phyloP scores from a whole-genome alignment of 2,888 invertebrate genomes.

The Cosmia trapezina region DNA sequence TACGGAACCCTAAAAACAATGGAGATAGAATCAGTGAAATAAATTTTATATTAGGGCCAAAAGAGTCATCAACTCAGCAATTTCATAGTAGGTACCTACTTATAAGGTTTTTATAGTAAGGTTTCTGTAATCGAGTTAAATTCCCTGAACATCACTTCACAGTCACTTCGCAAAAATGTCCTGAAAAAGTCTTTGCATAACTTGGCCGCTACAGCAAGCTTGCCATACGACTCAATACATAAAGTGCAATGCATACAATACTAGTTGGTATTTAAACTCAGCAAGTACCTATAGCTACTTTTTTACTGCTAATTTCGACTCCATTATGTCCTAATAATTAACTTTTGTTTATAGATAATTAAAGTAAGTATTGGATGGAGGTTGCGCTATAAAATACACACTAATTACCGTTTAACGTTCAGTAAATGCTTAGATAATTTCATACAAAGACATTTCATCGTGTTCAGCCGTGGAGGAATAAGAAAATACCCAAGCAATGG shows the following conservation, averaged over 20 bases:
- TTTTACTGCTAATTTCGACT: conserved; percentile 49
- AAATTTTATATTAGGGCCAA: not conserved
- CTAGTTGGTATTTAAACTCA: not conserved
- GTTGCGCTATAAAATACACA: conserved; percentile 61
- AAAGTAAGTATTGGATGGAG: conserved; percentile 56
- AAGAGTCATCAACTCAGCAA: not conserved
- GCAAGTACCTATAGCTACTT: conserved; percentile 3
- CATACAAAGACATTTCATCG: conserved; percentile 56
- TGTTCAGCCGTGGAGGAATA: conserved; percentile 16
- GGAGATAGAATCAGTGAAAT: not conserved
- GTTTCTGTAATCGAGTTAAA: not conserved
- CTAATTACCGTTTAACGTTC: conserved; percentile 58
- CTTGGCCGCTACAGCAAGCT: no score
- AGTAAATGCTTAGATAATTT: conserved; percentile 60
- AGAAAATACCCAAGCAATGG: conserved; percentile 47
- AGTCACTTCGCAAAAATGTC: not conserved
- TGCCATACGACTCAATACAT: not conserved
- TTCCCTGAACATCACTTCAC: no score
- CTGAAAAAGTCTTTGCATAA: not conserved
- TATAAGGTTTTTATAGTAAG: not conserved
- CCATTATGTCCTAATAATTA: conserved; percentile 53
- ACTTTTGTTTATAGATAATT: conserved; percentile 62
- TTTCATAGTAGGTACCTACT: not conserved
- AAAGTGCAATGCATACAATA: conserved; percentile 15
- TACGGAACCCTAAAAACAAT: no score